phyloP scores from a whole-genome alignment of 1,140 invertebrate genomes.

The Campodea augens region DNA sequence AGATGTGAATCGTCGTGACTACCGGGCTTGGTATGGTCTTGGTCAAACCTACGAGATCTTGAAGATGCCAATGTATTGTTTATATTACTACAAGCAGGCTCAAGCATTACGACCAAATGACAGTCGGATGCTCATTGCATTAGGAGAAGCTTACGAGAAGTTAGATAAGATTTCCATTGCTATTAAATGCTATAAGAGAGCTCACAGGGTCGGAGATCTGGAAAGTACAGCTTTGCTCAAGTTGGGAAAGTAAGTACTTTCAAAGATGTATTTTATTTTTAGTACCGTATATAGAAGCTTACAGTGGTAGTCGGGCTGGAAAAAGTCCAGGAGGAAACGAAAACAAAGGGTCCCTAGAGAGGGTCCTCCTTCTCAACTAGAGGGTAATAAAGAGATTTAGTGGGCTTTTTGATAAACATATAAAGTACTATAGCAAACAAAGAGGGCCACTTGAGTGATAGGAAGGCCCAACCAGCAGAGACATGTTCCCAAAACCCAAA shows the following conservation, averaged over 20 bases:
- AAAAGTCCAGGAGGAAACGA: too few species aligned
- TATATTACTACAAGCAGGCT: slow-evolving; percentile 95
- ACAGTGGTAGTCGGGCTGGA: too few species aligned
- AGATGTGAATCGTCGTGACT: slow-evolving; percentile 89
- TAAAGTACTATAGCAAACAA: too few species aligned
- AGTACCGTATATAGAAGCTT: too few species aligned
- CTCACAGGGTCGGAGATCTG: slow-evolving; percentile 86
- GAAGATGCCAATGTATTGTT: slow-evolving; percentile 84
- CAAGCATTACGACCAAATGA: slow-evolving; percentile 86
- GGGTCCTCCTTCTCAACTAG: too few species aligned
- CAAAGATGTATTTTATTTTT: too few species aligned
- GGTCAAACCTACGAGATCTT: slow-evolving; percentile 97
- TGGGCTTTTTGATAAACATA: too few species aligned
- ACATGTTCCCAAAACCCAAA: too few species aligned
- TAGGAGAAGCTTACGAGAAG: slow-evolving; percentile 93
- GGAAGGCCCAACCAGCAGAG: too few species aligned
- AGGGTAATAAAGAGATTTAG: too few species aligned
- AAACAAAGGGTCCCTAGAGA: too few species aligned
- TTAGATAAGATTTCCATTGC: slow-evolving; percentile 82
- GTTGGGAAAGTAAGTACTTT: slow-evolving; percentile 59
- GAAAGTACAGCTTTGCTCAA: slow-evolving; percentile 82
- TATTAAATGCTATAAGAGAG: slow-evolving; percentile 92
- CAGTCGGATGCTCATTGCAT: slow-evolving; percentile 85
- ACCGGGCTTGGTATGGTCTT: slow-evolving; percentile 95
- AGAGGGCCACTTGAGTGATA: too few species aligned